These are phyloP conservation scores for Clunio marinus DNA, from an alignment of 2,888 invertebrate genomes.

Conservation along the genomic window DNA sequence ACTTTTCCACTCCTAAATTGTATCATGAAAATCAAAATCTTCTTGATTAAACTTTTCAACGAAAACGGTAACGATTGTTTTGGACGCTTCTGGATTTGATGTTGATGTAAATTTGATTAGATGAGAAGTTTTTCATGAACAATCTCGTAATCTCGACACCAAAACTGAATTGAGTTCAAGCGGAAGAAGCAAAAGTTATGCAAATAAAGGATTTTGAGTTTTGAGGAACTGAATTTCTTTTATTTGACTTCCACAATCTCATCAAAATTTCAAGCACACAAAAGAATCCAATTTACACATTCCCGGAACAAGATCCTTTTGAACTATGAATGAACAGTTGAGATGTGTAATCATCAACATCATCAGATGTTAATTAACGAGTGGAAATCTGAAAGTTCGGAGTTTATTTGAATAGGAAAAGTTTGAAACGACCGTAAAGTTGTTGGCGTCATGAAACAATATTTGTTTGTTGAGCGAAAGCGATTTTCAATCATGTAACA, in stretches of 20 bases:
- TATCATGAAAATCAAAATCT: neutral
- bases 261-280: neutral
- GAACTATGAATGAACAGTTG: neutral
- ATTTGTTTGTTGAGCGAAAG: no score
- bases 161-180: neutral
- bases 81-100: neutral
- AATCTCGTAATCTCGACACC: neutral
- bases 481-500: no score
- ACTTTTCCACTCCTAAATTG: no score
- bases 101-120: neutral
- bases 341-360: neutral
- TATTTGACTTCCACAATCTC: neutral
- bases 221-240: no score
- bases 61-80: neutral
- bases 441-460: no score
- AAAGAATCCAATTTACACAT: neutral
- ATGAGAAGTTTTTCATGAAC: neutral
- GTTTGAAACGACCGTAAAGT: no score
- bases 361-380: neutral
- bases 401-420: no score
- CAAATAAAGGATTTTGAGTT: neutral
- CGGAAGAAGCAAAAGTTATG: neutral
- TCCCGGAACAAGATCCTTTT: neutral
- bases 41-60: neutral
- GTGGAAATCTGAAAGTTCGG: no score